A percentile compares a stretch with the other conserved stretches of the same genome.
Conservation (phyloP, 1,140 invertebrate genomes). For the Hyphantria cunea region DNA sequence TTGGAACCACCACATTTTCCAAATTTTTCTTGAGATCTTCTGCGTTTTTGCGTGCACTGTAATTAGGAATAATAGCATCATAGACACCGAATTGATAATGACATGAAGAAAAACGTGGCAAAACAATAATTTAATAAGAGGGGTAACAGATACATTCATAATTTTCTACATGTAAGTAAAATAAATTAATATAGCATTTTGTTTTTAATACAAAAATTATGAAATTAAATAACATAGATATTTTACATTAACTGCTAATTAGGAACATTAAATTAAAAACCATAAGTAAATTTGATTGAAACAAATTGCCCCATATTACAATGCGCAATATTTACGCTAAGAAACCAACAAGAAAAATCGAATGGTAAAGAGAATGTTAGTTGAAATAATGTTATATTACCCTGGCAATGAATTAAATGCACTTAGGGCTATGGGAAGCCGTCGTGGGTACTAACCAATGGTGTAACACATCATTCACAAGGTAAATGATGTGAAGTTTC, state of each 20-base stretch:
- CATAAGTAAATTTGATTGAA: not conserved
- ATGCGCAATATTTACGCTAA: not conserved
- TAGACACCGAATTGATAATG: constrained; percentile 72
- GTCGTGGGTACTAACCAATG: constrained; percentile 91
- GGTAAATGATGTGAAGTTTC: constrained; percentile 98
- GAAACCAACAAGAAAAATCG: constrained; percentile 8
- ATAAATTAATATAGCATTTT: not conserved
- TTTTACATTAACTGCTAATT: no score
- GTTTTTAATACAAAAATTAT: no score
- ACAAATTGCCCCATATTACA: not conserved
- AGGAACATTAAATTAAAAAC: not conserved
- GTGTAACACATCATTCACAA: constrained; percentile 98
- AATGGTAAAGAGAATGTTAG: constrained; percentile 2
- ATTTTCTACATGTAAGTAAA: not conserved
- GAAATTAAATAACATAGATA: no score
- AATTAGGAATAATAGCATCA: constrained; percentile 82
- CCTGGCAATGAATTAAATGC: constrained; percentile 16
- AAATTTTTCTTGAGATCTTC: constrained; percentile 95
- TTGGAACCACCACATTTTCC: constrained; percentile 96
- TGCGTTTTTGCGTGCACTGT: constrained; percentile 96
- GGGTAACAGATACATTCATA: constrained; percentile 3
- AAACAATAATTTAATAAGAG: constrained; percentile 14
- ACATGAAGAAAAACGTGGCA: constrained; percentile 40
- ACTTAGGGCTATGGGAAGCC: not conserved
- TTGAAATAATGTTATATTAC: constrained; percentile 18